phyloP scores from a whole-genome alignment of 2,797 vertebrate genomes.

The Brachymystax lenok region DNA sequence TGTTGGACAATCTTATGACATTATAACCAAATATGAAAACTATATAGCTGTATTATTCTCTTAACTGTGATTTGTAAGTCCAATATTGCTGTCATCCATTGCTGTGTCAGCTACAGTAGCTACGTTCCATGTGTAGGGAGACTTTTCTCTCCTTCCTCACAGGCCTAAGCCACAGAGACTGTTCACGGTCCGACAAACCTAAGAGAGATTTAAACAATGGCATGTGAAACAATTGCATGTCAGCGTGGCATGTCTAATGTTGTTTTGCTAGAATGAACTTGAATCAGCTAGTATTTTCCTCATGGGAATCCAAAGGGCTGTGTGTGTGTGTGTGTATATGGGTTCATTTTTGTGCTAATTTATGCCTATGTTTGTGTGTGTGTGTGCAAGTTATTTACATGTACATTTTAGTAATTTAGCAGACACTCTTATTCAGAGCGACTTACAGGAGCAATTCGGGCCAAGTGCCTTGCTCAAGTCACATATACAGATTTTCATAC shows the following conservation, averaged over 20 bases:
- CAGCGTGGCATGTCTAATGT: conserved; percentile 48
- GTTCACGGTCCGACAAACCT: conserved; percentile 46
- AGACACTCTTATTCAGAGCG: no score
- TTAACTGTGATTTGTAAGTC: no score
- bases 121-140: neutral
- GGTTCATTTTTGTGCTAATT: neutral
- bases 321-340: neutral
- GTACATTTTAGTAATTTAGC: conserved; percentile 7
- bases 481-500: neutral
- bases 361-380: neutral
- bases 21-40: no score
- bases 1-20: no score
- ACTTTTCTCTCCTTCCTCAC: neutral
- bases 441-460: no score
- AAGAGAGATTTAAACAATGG: conserved; percentile 56
- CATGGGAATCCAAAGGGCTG: neutral
- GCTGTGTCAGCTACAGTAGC: neutral
- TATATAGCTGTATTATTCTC: no score
- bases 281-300: conserved; percentile 56
- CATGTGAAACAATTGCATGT: conserved; percentile 52
- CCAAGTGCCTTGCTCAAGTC: no score
- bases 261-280: conserved; percentile 65
- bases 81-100: neutral
- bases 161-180: conserved; percentile 18
- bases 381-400: conserved; percentile 19